phyloP scores from a whole-genome alignment of 2,113 vertebrate genomes.

The Nibea coibor region DNA sequence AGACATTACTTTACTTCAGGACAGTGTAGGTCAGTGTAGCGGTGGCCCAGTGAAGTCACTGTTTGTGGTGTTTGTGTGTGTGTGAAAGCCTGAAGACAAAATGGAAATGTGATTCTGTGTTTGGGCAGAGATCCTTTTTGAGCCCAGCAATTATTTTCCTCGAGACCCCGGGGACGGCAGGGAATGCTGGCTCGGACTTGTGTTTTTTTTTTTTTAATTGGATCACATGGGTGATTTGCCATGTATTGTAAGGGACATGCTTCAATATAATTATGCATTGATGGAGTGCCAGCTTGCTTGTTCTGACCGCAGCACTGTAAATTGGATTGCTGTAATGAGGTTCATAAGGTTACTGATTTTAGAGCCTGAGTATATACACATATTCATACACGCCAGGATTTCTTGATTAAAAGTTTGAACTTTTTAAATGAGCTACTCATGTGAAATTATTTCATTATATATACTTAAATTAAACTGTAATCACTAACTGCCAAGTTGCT shows the following conservation, averaged over 20 bases:
- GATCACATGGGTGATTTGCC: slow-evolving; percentile 60
- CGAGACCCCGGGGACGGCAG: slow-evolving; percentile 14
- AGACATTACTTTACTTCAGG: not conserved
- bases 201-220: slow-evolving; percentile 43
- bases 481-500: not conserved
- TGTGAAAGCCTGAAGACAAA: slow-evolving; percentile 5
- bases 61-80: not conserved
- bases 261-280: slow-evolving; percentile 50
- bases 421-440: not conserved
- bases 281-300: slow-evolving; percentile 51
- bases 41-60: not conserved
- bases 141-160: slow-evolving; percentile 22
- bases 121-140: slow-evolving; percentile 3
- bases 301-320: slow-evolving; percentile 36
- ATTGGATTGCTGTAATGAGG: slow-evolving; percentile 60
- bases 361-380: slow-evolving; percentile 14
- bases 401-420: not conserved
- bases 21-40: not conserved
- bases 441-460: not conserved
- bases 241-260: slow-evolving; percentile 41
- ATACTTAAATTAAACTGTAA: not conserved
- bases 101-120: slow-evolving; percentile 27
- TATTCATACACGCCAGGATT: slow-evolving; percentile 1
- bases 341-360: slow-evolving; percentile 48
- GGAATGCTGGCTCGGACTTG: slow-evolving; percentile 32